Evolutionary conservation across 2,797 vertebrate species (phyloP).

Genomic region (Tokudaia tokunoshimensis): DNA sequence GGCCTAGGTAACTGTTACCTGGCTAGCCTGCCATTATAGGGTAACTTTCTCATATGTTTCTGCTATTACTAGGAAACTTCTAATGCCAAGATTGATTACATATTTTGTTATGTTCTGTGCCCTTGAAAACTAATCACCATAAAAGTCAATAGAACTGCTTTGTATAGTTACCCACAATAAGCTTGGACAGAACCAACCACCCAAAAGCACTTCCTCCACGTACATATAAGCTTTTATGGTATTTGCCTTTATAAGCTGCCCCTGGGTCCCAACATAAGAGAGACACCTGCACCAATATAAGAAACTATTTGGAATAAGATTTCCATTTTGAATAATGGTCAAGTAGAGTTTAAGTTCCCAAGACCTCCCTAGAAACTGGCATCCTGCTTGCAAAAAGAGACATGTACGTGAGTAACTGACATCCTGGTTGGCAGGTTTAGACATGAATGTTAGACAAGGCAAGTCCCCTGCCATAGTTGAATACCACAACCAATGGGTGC

Average conservation of each 20-base stretch:
- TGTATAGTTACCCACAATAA: neutral
- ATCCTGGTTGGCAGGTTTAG: too few species aligned
- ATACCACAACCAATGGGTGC: neutral
- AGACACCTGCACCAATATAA: neutral
- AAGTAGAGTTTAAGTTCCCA: neutral
- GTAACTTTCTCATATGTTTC: neutral
- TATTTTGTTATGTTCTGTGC: neutral
- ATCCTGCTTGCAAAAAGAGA: neutral
- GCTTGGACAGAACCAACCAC: neutral
- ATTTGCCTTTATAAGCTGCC: neutral
- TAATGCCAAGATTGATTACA: neutral
- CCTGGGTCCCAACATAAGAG: too few species aligned
- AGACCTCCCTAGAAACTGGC: neutral
- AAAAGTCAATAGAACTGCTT: neutral
- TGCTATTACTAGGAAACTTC: neutral
- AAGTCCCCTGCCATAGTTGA: neutral
- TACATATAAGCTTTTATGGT: neutral
- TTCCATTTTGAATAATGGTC: neutral
- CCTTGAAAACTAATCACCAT: neutral
- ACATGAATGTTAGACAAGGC: neutral
- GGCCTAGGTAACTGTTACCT: neutral
- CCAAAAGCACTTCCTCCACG: neutral
- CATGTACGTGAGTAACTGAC: too few species aligned
- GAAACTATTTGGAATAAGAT: neutral
- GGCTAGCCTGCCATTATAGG: neutral